These are phyloP conservation scores for Hydroisotoma schaefferi DNA, from an alignment of 2,888 invertebrate genomes.

Conservation along the genomic window DNA sequence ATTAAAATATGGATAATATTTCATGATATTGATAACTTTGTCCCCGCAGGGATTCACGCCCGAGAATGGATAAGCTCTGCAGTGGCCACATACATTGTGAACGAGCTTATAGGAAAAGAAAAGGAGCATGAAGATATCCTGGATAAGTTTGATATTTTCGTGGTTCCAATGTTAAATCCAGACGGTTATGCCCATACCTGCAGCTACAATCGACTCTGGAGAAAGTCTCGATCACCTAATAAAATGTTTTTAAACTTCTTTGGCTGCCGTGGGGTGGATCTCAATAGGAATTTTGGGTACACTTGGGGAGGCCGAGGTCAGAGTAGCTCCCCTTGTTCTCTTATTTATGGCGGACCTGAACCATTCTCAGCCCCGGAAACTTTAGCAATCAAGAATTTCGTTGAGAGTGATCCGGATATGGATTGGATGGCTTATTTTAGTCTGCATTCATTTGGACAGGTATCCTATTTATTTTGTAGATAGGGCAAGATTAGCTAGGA, in stretches of 20 bases:
- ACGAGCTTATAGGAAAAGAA: constrained; percentile 59
- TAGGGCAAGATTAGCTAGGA: neutral
- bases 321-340: constrained; percentile 67
- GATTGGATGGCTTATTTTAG: constrained; percentile 67
- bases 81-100: constrained; percentile 67
- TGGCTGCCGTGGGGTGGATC: constrained; percentile 1
- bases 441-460: constrained; percentile 72
- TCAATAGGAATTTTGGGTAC: constrained; percentile 65
- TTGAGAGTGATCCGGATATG: constrained; percentile 58
- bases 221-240: constrained; percentile 58
- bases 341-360: constrained; percentile 66
- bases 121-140: constrained; percentile 56
- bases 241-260: neutral
- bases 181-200: constrained; percentile 60
- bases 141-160: constrained; percentile 67
- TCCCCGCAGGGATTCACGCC: constrained; percentile 58
- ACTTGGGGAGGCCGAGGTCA: constrained; percentile 66
- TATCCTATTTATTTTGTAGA: no score
- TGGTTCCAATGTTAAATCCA: constrained; percentile 72
- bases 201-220: constrained; percentile 29
- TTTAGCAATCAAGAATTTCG: constrained; percentile 16
- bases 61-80: constrained; percentile 78
- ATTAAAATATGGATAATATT: no score
- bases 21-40: constrained; percentile 17
- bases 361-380: constrained; percentile 77